phyloP scores from a whole-genome alignment of 2,797 vertebrate genomes.

The Parambassis ranga region DNA sequence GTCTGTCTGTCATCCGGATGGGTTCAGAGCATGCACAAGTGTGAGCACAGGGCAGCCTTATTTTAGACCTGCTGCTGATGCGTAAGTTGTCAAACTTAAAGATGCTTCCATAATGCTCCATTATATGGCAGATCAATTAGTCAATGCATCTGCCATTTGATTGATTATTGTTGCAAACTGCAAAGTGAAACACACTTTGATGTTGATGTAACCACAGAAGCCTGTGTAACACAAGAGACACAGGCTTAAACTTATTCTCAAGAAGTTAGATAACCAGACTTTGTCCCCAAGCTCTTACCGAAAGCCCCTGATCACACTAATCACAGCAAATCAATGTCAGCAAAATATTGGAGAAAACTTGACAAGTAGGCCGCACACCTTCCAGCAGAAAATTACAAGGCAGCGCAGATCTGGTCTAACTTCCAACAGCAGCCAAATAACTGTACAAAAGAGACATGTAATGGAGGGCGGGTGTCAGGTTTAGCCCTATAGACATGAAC shows the following conservation, averaged over 20 bases:
- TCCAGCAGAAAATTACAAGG: constrained; percentile 16
- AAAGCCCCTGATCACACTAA: neutral
- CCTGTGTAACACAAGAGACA: no score
- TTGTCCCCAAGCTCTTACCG: neutral
- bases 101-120: neutral
- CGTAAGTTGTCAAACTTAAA: constrained; percentile 15
- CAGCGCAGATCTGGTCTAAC: constrained; percentile 48
- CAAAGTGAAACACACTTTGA: neutral
- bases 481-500: constrained; percentile 46
- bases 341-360: neutral
- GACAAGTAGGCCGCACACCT: constrained; percentile 16
- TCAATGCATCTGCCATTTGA: constrained; percentile 23
- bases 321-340: constrained; percentile 14
- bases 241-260: neutral
- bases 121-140: neutral
- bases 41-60: neutral
- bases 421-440: constrained; percentile 39
- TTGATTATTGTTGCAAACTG: no score
- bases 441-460: constrained; percentile 31
- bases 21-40: constrained; percentile 45
- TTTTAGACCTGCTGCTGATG: constrained; percentile 4
- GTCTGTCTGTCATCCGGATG: constrained; percentile 41
- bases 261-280: neutral
- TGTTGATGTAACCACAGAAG: no score
- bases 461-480: constrained; percentile 54